These are phyloP conservation scores for Coturnix japonica DNA, from an alignment of 2,113 vertebrate species.

Conservation along the genomic window DNA sequence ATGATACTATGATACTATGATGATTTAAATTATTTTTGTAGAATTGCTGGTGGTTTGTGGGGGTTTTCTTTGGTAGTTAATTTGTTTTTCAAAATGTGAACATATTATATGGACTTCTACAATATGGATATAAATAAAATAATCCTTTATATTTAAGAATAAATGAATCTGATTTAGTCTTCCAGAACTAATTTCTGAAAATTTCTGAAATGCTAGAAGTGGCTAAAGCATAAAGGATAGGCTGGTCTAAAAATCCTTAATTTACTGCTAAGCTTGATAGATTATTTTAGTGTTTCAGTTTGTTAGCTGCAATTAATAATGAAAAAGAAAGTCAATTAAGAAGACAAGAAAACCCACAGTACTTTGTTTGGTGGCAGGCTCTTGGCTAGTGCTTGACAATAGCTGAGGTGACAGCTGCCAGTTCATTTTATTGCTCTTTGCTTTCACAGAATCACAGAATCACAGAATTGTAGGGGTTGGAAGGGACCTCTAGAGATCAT, in stretches of 20 bases:
- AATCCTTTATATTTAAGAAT: not conserved
- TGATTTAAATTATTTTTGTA: not conserved
- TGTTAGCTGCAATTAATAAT: slow-evolving; percentile 2
- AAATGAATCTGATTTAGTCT: not conserved
- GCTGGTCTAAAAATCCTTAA: not conserved
- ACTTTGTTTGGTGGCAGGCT: not conserved
- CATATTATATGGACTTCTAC: not conserved
- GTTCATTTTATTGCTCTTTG: not conserved
- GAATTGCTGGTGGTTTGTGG: not conserved
- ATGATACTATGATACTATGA: too few relatives aligned
- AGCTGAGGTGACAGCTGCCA: not conserved
- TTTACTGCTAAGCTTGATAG: not conserved
- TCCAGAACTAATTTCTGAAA: not conserved
- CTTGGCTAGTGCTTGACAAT: not conserved
- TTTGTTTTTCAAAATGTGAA: not conserved
- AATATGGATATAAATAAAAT: not conserved
- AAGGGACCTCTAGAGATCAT: too few relatives aligned
- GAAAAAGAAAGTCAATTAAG: not conserved
- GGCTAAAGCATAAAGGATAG: not conserved
- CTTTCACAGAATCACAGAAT: too few relatives aligned
- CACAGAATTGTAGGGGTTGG: too few relatives aligned
- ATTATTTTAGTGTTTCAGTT: not conserved
- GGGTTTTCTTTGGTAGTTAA: not conserved
- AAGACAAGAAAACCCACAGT: not conserved
- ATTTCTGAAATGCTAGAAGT: not conserved